phyloP scores from a whole-genome alignment of 2,888 invertebrate species.

The Drosophila siamana region DNA sequence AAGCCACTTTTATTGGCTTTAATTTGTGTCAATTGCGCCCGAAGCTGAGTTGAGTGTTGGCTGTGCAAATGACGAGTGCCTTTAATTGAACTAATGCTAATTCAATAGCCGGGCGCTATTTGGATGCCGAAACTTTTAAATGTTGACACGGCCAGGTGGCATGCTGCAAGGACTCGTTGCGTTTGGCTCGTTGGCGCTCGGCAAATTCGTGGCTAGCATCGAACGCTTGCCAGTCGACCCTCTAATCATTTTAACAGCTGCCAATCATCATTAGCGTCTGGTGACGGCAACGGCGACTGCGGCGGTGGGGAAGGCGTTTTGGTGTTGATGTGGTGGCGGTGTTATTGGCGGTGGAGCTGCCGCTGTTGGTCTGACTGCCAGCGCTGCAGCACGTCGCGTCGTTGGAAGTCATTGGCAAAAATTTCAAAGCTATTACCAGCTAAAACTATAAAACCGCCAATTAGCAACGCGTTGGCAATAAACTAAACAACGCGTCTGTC shows the following conservation, averaged over 20 bases:
- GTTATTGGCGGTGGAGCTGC: conserved; percentile 1
- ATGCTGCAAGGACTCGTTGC: background rate
- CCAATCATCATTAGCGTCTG: conserved; percentile 77
- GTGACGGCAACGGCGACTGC: conserved; percentile 24
- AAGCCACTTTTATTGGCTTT: background rate
- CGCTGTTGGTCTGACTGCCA: conserved; percentile 24
- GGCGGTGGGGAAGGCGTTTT: background rate
- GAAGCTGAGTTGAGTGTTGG: background rate
- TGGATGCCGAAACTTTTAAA: conserved; percentile 46
- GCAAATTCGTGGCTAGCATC: conserved; percentile 9
- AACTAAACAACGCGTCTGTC: conserved; percentile 58
- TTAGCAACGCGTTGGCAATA: conserved; percentile 77
- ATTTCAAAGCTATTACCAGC: conserved; percentile 69
- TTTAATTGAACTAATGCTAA: conserved; percentile 48
- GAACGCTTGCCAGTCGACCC: conserved; percentile 48
- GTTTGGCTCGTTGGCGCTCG: conserved; percentile 1
- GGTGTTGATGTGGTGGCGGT: conserved; percentile 13
- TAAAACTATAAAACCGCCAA: conserved; percentile 79
- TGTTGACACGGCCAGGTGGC: conserved; percentile 13
- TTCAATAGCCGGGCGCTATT: conserved; percentile 23
- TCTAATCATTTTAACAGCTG: conserved; percentile 80
- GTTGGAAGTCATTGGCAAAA: conserved; percentile 43
- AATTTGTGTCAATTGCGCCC: background rate
- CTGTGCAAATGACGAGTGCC: conserved; percentile 12
- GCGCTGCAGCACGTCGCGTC: conserved; percentile 27